Conservation (phyloP, 2,797 vertebrate species). For the Agapornis canus region DNA sequence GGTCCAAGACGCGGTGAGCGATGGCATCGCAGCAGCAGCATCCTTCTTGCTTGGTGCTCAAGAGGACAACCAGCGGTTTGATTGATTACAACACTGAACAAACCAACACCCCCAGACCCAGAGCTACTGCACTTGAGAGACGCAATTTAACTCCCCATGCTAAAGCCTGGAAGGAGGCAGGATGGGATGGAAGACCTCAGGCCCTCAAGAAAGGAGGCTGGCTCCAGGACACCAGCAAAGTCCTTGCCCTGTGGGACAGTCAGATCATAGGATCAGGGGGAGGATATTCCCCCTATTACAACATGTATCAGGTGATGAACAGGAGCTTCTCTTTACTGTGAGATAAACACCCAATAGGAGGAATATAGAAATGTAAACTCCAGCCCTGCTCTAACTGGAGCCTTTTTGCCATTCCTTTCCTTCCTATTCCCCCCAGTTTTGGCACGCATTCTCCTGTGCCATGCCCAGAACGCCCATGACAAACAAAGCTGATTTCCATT, state of each 20-base stretch:
- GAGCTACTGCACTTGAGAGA: background rate
- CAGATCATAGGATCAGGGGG: accelerated
- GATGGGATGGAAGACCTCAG: background rate
- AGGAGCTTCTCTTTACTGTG: accelerated
- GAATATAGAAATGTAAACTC: accelerated
- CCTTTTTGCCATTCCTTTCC: background rate
- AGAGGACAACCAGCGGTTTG: background rate
- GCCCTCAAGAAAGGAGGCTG: background rate
- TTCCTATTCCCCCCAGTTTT: accelerated
- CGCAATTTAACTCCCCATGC: background rate
- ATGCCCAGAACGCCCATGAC: too few relatives aligned
- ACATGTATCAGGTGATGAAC: accelerated
- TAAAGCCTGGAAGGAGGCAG: background rate
- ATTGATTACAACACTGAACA: background rate
- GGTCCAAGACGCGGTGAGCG: background rate
- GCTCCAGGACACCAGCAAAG: background rate
- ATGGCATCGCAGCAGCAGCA: background rate
- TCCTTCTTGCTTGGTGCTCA: background rate
- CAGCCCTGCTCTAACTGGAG: background rate
- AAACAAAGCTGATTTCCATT: background rate
- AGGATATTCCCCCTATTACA: accelerated
- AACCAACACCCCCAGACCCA: background rate
- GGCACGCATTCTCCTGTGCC: accelerated
- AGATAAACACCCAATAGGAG: background rate
- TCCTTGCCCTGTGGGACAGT: background rate